Percentiles rank a stretch among this genome's conserved stretches.
phyloP scores from a whole-genome alignment of 2,888 invertebrate species.

The Frankliniella fusca region DNA sequence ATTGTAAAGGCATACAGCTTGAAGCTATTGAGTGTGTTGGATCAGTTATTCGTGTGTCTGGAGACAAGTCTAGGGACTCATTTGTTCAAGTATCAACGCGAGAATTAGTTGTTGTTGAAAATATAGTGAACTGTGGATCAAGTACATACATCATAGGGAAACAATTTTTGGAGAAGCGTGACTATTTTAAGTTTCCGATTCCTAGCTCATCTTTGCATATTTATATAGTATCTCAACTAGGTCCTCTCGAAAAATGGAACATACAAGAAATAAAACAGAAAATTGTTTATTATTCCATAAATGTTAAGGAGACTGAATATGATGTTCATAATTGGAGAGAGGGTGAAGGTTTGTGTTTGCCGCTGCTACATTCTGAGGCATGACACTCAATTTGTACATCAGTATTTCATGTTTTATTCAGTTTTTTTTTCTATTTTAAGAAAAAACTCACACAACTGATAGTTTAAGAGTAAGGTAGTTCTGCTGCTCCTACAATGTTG shows the following conservation, averaged over 20 bases:
- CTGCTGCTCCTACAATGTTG: no score
- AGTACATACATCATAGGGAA: background rate
- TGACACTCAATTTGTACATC: background rate
- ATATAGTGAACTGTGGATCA: background rate
- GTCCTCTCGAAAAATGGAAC: background rate
- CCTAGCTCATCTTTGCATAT: background rate
- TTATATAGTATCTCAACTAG: background rate
- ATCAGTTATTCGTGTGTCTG: background rate
- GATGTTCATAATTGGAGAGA: background rate
- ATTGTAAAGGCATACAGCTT: background rate
- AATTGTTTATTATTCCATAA: background rate
- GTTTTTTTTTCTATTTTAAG: background rate
- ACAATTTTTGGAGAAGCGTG: background rate
- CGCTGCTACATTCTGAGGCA: background rate
- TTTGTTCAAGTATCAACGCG: background rate
- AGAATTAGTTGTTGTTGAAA: background rate
- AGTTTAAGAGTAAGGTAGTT: no score
- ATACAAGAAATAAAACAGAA: background rate
- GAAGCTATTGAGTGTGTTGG: background rate
- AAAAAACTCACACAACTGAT: background rate
- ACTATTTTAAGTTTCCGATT: background rate
- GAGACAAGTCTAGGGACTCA: background rate
- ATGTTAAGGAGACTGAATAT: background rate
- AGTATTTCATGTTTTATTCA: background rate
- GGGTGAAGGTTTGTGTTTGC: background rate